Conservation (phyloP, 2,113 vertebrate species). For the Macheiramphus alcinus region DNA sequence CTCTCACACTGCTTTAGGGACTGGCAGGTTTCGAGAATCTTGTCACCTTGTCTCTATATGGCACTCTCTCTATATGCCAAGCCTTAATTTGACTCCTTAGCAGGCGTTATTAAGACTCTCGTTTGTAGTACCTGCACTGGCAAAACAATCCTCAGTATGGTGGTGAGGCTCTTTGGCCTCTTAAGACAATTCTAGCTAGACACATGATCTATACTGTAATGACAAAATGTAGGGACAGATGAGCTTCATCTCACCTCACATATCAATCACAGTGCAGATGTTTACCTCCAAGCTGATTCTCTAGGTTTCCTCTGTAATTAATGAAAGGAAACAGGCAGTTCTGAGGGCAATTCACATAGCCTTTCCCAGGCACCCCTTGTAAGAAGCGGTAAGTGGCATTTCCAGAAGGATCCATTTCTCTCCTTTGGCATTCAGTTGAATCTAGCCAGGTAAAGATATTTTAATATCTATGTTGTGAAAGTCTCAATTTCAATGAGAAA, state of each 20-base stretch:
- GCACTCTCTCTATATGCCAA: not conserved
- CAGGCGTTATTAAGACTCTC: not conserved
- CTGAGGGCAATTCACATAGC: not conserved
- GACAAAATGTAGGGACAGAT: not conserved
- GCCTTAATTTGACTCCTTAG: not conserved
- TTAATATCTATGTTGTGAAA: not conserved
- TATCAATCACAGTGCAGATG: not conserved
- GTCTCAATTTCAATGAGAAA: not conserved
- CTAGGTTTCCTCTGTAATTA: not conserved
- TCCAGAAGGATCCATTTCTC: not conserved
- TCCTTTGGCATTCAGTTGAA: not conserved
- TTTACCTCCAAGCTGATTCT: not conserved
- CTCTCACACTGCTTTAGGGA: not conserved
- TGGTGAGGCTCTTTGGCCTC: not conserved
- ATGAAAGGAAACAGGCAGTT: not conserved
- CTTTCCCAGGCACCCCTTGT: not conserved
- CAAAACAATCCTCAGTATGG: not conserved
- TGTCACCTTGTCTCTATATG: not conserved
- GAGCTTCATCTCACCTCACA: not conserved
- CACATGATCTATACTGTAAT: not conserved
- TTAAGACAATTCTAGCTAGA: not conserved
- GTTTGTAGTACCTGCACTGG: not conserved
- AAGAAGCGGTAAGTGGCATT: not conserved
- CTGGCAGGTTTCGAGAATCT: not conserved
- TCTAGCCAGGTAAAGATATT: not conserved